These are phyloP conservation scores for Micropterix aruncella DNA, from an alignment of 2,888 invertebrate genomes.

Conservation along the genomic window DNA sequence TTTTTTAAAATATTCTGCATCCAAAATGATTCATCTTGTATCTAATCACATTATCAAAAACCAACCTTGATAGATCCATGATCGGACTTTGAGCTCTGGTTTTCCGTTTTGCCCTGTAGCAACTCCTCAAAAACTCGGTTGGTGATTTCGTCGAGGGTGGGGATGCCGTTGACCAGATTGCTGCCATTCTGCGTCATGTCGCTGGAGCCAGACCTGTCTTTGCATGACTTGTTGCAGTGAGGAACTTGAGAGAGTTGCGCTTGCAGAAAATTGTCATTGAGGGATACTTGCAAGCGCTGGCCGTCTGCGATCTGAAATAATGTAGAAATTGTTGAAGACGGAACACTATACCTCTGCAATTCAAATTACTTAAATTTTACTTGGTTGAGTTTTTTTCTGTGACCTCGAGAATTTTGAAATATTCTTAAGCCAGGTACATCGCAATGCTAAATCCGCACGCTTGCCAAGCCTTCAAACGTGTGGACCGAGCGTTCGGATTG, in stretches of 20 bases:
- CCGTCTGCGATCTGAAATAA: slow-evolving; percentile 22
- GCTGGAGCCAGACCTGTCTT: slow-evolving; percentile 3
- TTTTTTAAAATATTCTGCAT: too few species aligned
- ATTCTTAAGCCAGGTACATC: too few species aligned
- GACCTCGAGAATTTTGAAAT: background rate
- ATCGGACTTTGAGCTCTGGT: slow-evolving; percentile 18
- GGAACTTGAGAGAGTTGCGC: background rate
- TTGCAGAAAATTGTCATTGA: slow-evolving; percentile 4
- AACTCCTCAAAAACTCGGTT: slow-evolving; percentile 65
- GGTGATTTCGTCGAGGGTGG: slow-evolving; percentile 57
- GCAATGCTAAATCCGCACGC: too few species aligned
- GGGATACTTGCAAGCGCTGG: slow-evolving; percentile 36
- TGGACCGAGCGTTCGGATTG: too few species aligned
- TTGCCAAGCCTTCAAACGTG: too few species aligned
- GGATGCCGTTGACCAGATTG: slow-evolving; percentile 17
- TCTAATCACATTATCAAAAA: too few species aligned
- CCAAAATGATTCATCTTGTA: too few species aligned
- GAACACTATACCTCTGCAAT: background rate
- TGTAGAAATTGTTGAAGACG: too few species aligned
- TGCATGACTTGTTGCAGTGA: background rate
- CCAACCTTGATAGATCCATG: slow-evolving; percentile 44
- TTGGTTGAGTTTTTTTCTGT: too few species aligned
- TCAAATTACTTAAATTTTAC: background rate
- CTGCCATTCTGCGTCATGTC: slow-evolving; percentile 9
- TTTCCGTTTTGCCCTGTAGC: slow-evolving; percentile 47